These are phyloP conservation scores for Amazona finschi DNA, from an alignment of 2,797 vertebrate species.

Conservation along the genomic window DNA sequence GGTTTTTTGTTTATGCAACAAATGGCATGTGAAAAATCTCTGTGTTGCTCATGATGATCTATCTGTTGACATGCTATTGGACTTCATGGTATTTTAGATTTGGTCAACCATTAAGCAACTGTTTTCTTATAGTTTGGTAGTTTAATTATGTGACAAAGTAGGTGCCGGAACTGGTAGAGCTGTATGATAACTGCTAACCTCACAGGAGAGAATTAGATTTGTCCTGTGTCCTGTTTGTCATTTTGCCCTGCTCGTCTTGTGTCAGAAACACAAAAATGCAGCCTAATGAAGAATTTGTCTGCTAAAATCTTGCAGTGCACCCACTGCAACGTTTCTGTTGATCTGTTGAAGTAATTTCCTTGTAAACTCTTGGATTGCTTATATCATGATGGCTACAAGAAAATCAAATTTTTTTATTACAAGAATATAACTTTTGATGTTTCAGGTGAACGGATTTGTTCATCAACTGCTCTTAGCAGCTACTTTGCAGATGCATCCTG, in stretches of 20 bases:
- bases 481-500: background rate
- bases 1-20: background rate
- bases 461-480: background rate
- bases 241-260: background rate
- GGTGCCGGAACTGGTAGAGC: background rate
- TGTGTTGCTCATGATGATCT: background rate
- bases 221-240: background rate
- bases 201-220: background rate
- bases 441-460: background rate
- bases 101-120: background rate
- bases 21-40: background rate
- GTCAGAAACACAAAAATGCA: background rate
- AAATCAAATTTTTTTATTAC: background rate
- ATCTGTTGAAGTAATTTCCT: background rate
- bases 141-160: background rate
- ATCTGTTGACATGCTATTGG: background rate
- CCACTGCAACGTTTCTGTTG: background rate
- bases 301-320: background rate
- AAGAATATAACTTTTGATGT: background rate
- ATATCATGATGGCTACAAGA: fast-evolving
- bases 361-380: background rate
- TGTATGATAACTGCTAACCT: background rate
- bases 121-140: background rate
- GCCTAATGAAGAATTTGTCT: background rate
- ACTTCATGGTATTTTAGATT: background rate